Evolutionary conservation across 2,888 invertebrate genomes (phyloP).

Genomic region (Acanthopleura granulata): DNA sequence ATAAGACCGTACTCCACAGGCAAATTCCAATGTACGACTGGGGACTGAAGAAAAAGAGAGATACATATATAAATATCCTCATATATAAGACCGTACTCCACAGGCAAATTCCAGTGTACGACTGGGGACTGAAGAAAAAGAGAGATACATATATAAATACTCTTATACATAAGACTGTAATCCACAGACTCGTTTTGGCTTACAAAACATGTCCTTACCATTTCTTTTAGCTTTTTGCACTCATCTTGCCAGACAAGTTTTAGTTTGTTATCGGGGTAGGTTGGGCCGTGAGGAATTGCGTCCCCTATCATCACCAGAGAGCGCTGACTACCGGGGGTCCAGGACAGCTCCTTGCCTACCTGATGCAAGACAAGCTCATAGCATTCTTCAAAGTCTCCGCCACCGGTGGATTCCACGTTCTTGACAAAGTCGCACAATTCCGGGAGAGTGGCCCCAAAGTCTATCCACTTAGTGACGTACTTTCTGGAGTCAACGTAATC

Average conservation of each 20-base stretch:
- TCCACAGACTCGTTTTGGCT: too few relatives aligned
- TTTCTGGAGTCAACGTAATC: conserved; percentile 58
- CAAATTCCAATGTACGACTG: too few relatives aligned
- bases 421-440: conserved; percentile 46
- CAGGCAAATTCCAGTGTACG: too few relatives aligned
- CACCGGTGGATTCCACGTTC: conserved; percentile 46
- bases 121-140: too few relatives aligned
- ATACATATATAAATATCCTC: too few relatives aligned
- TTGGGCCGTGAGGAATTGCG: conserved; percentile 55
- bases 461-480: conserved; percentile 55
- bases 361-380: conserved; percentile 64
- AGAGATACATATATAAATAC: too few relatives aligned
- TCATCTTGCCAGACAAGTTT: conserved; percentile 59
- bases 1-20: too few relatives aligned
- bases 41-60: too few relatives aligned
- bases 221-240: conserved; percentile 38
- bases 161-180: too few relatives aligned
- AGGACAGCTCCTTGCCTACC: conserved; percentile 53
- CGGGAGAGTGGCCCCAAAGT: conserved; percentile 44
- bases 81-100: too few relatives aligned
- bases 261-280: conserved; percentile 43
- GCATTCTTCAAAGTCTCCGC: conserved; percentile 62
- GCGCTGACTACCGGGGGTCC: conserved; percentile 59
- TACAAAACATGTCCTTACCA: conserved; percentile 29
- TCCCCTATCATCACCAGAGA: conserved; percentile 65